Conservation (phyloP, 2,888 invertebrate genomes). For the Drosophila diplacantha region DNA sequence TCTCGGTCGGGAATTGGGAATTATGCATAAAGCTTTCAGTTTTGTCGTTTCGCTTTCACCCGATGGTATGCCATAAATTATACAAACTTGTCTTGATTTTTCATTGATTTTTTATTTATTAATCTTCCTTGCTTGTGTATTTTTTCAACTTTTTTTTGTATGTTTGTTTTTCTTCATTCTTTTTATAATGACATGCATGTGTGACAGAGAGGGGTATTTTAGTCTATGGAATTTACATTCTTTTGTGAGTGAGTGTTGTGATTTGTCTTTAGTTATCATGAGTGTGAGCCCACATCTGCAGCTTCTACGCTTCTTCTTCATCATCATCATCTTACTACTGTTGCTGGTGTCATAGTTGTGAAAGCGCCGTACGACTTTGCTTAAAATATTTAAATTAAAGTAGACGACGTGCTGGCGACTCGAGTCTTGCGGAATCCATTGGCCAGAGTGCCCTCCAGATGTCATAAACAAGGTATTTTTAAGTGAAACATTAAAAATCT, state of each 20-base stretch:
- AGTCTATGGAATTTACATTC: constrained; percentile 62
- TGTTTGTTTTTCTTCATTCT: constrained; percentile 71
- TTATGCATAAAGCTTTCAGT: constrained; percentile 42
- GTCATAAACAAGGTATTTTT: constrained; percentile 66
- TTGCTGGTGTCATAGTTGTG: constrained; percentile 44
- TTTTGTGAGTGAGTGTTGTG: constrained; percentile 54
- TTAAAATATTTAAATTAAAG: constrained; percentile 52
- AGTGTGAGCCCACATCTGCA: constrained; percentile 57
- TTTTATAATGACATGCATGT: constrained; percentile 75
- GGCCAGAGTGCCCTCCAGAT: constrained; percentile 45
- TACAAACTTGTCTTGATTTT: constrained; percentile 54
- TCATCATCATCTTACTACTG: constrained; percentile 27
- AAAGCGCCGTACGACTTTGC: constrained; percentile 62
- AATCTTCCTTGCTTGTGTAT: constrained; percentile 60
- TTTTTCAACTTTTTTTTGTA: constrained; percentile 61
- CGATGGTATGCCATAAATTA: constrained; percentile 40
- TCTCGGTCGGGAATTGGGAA: constrained; percentile 17
- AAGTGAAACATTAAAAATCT: constrained; percentile 62
- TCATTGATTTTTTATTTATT: constrained; percentile 68
- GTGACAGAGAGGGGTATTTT: constrained; percentile 70
- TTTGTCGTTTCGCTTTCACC: constrained; percentile 62
- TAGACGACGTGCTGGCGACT: constrained; percentile 54
- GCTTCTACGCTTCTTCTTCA: constrained; percentile 54
- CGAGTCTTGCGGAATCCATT: constrained; percentile 26
- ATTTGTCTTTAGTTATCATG: constrained; percentile 25